phyloP scores from a whole-genome alignment of 2,797 vertebrate species.

The Cuculus canorus region DNA sequence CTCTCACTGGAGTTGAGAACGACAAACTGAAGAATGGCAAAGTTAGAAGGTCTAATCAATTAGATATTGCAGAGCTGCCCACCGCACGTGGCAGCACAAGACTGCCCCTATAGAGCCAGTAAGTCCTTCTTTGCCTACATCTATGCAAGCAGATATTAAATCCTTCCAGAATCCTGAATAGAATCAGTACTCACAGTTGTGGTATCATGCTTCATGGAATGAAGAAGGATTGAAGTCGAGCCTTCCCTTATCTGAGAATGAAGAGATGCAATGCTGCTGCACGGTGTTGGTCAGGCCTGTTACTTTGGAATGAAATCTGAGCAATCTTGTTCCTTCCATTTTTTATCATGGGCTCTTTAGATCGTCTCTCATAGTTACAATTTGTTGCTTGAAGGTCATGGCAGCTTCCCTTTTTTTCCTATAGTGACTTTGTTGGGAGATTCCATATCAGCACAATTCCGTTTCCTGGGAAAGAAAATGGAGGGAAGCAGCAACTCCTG shows the following conservation, averaged over 20 bases:
- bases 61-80: background rate
- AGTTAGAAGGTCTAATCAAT: background rate
- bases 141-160: background rate
- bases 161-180: background rate
- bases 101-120: background rate
- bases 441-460: background rate
- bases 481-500: background rate
- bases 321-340: background rate
- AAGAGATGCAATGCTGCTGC: background rate
- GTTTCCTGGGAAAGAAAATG: background rate
- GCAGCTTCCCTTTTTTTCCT: background rate
- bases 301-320: background rate
- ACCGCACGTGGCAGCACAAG: background rate
- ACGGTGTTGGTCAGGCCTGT: background rate
- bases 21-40: background rate
- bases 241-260: background rate
- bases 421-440: background rate
- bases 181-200: background rate
- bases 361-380: background rate
- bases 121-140: background rate
- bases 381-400: background rate
- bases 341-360: background rate
- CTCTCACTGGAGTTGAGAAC: background rate
- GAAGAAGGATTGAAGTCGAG: background rate
- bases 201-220: background rate